Conservation (phyloP, 1,140 invertebrate genomes). For the Gerris buenoi region DNA sequence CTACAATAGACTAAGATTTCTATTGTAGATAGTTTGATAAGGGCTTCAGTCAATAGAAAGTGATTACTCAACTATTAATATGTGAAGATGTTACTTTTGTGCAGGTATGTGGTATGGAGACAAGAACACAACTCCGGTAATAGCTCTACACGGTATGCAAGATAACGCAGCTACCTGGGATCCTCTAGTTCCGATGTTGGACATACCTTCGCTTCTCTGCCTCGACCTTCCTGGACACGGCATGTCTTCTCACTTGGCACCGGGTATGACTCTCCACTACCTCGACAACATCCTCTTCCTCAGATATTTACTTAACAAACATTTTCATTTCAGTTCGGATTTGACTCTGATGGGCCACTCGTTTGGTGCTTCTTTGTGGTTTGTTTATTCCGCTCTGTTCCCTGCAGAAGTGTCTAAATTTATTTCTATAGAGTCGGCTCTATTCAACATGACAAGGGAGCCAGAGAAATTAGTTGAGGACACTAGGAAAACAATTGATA, state of each 20-base stretch:
- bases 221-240: constrained; percentile 73
- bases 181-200: constrained; percentile 52
- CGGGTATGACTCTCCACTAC: constrained; percentile 49
- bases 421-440: constrained; percentile 49
- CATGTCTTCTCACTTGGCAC: constrained; percentile 55
- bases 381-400: constrained; percentile 58
- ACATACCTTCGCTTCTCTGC: constrained; percentile 39
- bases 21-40: too few species aligned
- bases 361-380: constrained; percentile 58
- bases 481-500: background rate
- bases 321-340: constrained; percentile 58
- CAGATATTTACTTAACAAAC: constrained; percentile 39
- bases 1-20: too few species aligned
- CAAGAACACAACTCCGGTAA: constrained; percentile 44
- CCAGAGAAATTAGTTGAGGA: background rate
- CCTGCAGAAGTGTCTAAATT: constrained; percentile 53
- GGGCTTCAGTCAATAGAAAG: too few species aligned
- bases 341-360: constrained; percentile 64
- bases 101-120: constrained; percentile 64
- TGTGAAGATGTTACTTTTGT: constrained; percentile 19
- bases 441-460: background rate
- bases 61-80: too few species aligned
- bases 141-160: constrained; percentile 77
- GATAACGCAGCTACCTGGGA: constrained; percentile 81
- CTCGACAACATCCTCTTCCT: constrained; percentile 4